These are phyloP conservation scores for Sciurus carolinensis DNA, from an alignment of 2,797 vertebrate genomes.

Conservation along the genomic window DNA sequence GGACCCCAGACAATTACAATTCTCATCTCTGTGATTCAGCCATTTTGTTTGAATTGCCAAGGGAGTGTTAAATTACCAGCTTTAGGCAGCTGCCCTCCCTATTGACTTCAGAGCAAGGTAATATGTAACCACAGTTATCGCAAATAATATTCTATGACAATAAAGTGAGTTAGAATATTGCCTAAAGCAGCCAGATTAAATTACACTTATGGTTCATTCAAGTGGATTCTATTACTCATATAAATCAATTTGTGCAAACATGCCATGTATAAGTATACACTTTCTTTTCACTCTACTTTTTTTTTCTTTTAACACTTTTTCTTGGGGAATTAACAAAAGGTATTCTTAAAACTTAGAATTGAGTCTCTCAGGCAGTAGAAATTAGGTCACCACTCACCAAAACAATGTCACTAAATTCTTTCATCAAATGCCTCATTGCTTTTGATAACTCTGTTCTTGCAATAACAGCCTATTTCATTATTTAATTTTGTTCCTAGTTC, in stretches of 20 bases:
- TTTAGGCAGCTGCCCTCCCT: not conserved
- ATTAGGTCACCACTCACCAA: not conserved
- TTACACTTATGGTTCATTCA: not conserved
- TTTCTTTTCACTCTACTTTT: not conserved
- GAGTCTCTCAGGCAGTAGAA: slow-evolving; percentile 29
- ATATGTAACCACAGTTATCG: not conserved
- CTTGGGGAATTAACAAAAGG: not conserved
- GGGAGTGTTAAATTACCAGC: not conserved
- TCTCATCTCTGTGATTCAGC: slow-evolving; percentile 7
- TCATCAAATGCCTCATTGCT: not conserved
- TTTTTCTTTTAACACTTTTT: not conserved
- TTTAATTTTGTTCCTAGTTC: not conserved
- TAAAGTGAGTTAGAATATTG: not conserved
- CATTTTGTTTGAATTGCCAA: slow-evolving; percentile 15
- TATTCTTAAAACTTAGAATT: slow-evolving; percentile 15
- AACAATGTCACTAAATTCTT: slow-evolving; percentile 55
- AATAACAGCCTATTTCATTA: not conserved
- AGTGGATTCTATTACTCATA: not conserved
- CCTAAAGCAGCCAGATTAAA: not conserved
- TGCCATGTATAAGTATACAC: not conserved
- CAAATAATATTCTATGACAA: not conserved
- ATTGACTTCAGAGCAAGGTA: not conserved
- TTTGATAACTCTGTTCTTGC: slow-evolving; percentile 39
- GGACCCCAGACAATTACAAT: not conserved
- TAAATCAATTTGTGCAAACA: slow-evolving; percentile 35